Evolutionary conservation across 2,113 vertebrate genomes (phyloP), one percentile per base, ranked within the genome.

Genomic region (Fukomys damarensis): DNA sequence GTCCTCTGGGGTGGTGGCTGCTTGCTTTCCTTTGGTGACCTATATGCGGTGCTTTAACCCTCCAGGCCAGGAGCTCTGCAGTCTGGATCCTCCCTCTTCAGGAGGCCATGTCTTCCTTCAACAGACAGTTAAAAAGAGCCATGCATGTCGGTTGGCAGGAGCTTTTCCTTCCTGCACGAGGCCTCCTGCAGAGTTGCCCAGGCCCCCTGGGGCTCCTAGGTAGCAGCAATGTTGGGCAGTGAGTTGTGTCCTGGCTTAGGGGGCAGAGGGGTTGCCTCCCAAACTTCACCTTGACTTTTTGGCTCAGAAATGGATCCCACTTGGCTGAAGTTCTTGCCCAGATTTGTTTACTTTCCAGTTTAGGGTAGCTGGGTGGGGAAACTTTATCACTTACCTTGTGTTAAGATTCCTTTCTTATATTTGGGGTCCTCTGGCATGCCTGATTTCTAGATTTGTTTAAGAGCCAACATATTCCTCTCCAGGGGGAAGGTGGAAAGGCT

Each of bases 251-350:
- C 41, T 86, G n/a, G 26, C 4, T 59, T 19, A 43, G 74, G 28
- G 13, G n/a, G 20, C 35, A 22, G 24, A 84, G 7, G 6, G 84
- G 41, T n/a, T 74, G 14, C 5, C 63, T 86, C 88, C n/a, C 77
- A 81, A 89, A 90, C 87, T 93, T 83, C 43, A 79, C 52, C 91
- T 94, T 70, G 38, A 88, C 83, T 89, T 91, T 61, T 16, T 82
- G 88, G 52, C 46, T 61, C 83, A n/a, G 1, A 72, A 30, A 92
- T 41, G 59, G 35, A 26, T 56, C 84, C 46, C 7, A 41, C 43
- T 89, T 63, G 26, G 17, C 35, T 28, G 30, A 90, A 88, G 26
- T 43, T 80, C 56, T 86, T 86, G 65, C 35, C 92, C 52, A 49
- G 65, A 93, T 87, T 95, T 80, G 74, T 30, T 24, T 76, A 61